Evolutionary conservation across 2,888 invertebrate genomes (phyloP).

Genomic region (Synanthedon formicaeformis): DNA sequence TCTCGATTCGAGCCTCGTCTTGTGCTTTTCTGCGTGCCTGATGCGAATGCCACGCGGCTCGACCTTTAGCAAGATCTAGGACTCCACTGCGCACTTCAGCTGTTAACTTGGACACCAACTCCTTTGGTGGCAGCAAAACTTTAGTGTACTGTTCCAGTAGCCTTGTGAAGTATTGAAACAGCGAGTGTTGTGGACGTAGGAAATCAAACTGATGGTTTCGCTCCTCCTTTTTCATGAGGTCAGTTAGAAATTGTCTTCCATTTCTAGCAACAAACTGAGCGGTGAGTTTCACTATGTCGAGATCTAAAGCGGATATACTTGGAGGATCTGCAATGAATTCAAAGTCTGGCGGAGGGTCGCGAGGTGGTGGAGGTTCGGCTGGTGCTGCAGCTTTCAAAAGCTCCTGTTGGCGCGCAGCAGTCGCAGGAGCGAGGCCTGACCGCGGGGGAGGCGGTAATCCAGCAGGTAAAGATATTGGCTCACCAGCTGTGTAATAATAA

Average conservation of each 20-base stretch:
- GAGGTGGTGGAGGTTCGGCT: conserved; percentile 88
- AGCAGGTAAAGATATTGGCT: conserved; percentile 6
- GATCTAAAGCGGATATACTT: conserved; percentile 96
- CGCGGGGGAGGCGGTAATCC: conserved; percentile 27
- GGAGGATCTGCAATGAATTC: conserved; percentile 98
- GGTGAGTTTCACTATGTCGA: conserved; percentile 98
- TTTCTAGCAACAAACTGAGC: conserved; percentile 99
- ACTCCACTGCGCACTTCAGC: conserved; percentile 80
- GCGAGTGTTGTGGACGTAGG: conserved; percentile 95
- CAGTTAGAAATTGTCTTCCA: conserved; percentile 97
- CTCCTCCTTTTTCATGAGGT: conserved; percentile 98
- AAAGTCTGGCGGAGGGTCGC: conserved; percentile 91
- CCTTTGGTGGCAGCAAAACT: conserved; percentile 95
- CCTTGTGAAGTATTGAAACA: conserved; percentile 98
- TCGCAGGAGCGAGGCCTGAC: conserved; percentile 76
- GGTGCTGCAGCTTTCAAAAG: conserved; percentile 89
- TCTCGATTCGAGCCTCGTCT: conserved; percentile 95
- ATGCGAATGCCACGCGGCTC: conserved; percentile 97
- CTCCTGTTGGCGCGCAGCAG: conserved; percentile 89
- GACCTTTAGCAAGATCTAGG: conserved; percentile 90
- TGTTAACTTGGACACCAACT: conserved; percentile 81
- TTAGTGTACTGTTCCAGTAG: conserved; percentile 98
- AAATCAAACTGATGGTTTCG: conserved; percentile 99
- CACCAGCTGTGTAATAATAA: neutral
- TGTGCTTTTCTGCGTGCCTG: conserved; percentile 92